Base-by-base conservation (phyloP, 2,797 vertebrate genomes). In the Manis pentadactyla region DNA sequence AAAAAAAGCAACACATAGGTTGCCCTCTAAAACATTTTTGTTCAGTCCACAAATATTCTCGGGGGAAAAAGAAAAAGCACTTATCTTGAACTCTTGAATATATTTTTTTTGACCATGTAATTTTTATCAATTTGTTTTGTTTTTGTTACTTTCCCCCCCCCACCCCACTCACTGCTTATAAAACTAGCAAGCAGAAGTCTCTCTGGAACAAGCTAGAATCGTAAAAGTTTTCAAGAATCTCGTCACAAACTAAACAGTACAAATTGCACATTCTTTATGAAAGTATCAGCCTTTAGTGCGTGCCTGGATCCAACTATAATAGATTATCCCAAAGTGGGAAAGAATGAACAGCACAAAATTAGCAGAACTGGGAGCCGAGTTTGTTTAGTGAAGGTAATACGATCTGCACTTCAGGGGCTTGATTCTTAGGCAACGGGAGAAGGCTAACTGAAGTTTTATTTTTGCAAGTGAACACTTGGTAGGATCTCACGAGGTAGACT, bases 301-400 rank as follows among this genome's bases (percentile, higher is more conserved):
- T 99, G 98, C 97, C 98, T 98, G 97, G 97, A 98, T 98, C 98
- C 97, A 98, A 98, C 97, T 97, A 98, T 97, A 98, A 98, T 98
- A 98, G 98, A 99, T 99, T 98, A 98, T 98, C 97, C 98, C 97
- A 97, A 98, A 98, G 98, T 98, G 98, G 98, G 98, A 98, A 99
- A 98, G 98, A 98, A 99, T 98, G 98, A 98, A 97, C 96, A 97
- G 98, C 59, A 97, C 96, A 98, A 98, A 99, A 98, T 98, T 98
- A 98, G 98, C 98, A 98, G 98, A 98, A 98, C 98, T 98, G 97
- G 97, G 97, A 98, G 98, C 97, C 98, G 97, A 98, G 97, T 98
- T 98, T 94, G 94, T 98, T 98, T 98, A 97, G 90, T 97, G 94
- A 95, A 97, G 31, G 98, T 98, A 98, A 98, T 90, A 97, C 73